These are phyloP conservation scores for Fragum whitleyi DNA, from an alignment of 2,888 invertebrate species.

Conservation along the genomic window DNA sequence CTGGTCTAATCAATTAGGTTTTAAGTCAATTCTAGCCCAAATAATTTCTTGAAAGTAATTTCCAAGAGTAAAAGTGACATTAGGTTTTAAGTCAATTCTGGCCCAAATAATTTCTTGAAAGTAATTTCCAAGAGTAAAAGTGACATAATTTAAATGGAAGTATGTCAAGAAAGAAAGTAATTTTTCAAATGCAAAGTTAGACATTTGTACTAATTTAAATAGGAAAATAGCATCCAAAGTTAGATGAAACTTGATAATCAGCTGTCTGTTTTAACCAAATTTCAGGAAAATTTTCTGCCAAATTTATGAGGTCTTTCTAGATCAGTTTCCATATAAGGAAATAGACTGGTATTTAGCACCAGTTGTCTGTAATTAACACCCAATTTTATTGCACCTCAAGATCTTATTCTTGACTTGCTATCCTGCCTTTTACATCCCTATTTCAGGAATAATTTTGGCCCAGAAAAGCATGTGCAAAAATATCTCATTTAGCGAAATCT, in stretches of 20 bases:
- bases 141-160: too few relatives aligned
- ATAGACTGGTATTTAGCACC: constrained; percentile 16
- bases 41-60: too few relatives aligned
- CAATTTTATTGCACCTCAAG: constrained; percentile 1
- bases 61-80: too few relatives aligned
- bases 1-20: too few relatives aligned
- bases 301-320: constrained; percentile 9
- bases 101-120: too few relatives aligned
- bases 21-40: too few relatives aligned
- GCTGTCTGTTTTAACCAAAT: background rate
- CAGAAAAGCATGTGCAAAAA: too few relatives aligned
- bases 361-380: constrained; percentile 8
- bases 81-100: too few relatives aligned
- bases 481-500: too few relatives aligned
- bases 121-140: too few relatives aligned
- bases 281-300: background rate
- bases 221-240: background rate
- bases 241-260: background rate
- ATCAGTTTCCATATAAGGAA: constrained; percentile 17
- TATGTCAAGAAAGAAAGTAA: background rate
- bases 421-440: too few relatives aligned
- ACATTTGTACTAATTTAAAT: background rate
- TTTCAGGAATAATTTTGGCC: too few relatives aligned
- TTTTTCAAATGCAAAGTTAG: background rate
- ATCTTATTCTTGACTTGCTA: background rate